A percentile compares a stretch with the other conserved stretches of the same genome.
These are phyloP conservation scores for Benthosema pterotum DNA, from an alignment of 2,797 vertebrate genomes.

Conservation along the genomic window DNA sequence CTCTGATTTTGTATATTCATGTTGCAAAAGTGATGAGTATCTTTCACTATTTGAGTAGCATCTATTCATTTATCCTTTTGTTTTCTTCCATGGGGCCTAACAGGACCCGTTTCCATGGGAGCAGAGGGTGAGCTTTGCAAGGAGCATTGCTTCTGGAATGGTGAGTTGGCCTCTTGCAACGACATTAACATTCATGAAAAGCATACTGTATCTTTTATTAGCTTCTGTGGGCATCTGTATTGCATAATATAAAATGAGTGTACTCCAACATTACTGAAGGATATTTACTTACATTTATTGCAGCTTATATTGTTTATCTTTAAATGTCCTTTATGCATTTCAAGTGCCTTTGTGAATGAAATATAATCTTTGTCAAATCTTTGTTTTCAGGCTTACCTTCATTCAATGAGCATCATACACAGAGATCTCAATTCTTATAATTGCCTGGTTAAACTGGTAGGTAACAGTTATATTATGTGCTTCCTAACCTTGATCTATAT, in stretches of 20 bases:
- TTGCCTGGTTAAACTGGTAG: conserved; percentile 94
- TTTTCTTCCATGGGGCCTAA: conserved; percentile 36
- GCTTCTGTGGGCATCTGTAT: conserved; percentile 7
- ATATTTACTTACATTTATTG: too few relatives aligned
- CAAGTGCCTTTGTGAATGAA: too few relatives aligned
- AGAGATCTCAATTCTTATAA: conserved; percentile 96
- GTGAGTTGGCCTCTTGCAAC: conserved; percentile 77
- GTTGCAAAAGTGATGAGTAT: too few relatives aligned
- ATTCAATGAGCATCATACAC: conserved; percentile 97
- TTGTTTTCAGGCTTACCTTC: conserved; percentile 87
- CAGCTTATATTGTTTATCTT: too few relatives aligned
- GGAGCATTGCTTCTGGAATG: conserved; percentile 95
- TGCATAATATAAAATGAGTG: too few relatives aligned
- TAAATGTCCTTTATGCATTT: too few relatives aligned
- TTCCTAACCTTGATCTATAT: background rate
- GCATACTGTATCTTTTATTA: background rate
- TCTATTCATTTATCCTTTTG: conserved; percentile 20
- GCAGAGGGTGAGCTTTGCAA: conserved; percentile 94
- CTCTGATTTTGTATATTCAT: too few relatives aligned
- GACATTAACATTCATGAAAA: conserved; percentile 6
- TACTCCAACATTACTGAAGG: too few relatives aligned
- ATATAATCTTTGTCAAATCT: background rate
- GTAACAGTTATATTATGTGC: conserved; percentile 36
- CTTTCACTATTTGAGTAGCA: too few relatives aligned
- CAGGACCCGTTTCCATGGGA: conserved; percentile 94